Evolutionary conservation across 2,888 invertebrate genomes (phyloP).

Genomic region (Congeria kusceri): DNA sequence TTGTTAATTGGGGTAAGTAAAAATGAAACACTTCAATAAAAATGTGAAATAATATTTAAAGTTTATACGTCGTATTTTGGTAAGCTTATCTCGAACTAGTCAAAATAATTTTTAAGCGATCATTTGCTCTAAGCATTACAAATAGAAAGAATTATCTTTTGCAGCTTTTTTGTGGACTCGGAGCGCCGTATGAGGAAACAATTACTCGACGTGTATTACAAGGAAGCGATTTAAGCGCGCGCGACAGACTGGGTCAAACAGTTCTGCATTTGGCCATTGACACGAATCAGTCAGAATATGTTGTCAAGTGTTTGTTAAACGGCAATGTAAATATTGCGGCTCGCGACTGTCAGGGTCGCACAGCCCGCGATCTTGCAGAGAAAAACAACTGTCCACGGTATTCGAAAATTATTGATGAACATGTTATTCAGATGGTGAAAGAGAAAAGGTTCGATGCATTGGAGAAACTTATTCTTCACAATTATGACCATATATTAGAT

Average conservation of each 20-base stretch:
- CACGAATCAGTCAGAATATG: conserved; percentile 66
- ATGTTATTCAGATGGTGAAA: conserved; percentile 73
- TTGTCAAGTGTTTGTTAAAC: conserved; percentile 61
- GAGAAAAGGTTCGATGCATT: conserved; percentile 73
- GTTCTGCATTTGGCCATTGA: conserved; percentile 75
- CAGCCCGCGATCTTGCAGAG: conserved; percentile 72
- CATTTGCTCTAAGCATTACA: too few species aligned
- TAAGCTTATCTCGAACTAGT: too few species aligned
- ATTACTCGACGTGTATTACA: conserved; percentile 73
- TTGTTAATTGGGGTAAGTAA: too few species aligned
- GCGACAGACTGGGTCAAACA: conserved; percentile 76
- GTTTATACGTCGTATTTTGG: too few species aligned
- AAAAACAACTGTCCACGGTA: conserved; percentile 65
- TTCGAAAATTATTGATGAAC: conserved; percentile 70
- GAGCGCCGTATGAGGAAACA: conserved; percentile 72
- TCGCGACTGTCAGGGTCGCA: conserved; percentile 74
- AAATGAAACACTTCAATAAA: too few species aligned
- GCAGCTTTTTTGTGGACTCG: conserved; percentile 74
- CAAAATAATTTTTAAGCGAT: too few species aligned
- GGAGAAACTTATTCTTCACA: conserved; percentile 80
- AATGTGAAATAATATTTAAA: too few species aligned
- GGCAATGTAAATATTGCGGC: conserved; percentile 73
- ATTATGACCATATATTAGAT: conserved; percentile 82
- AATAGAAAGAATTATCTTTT: too few species aligned
- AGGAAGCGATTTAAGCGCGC: conserved; percentile 72